Evolutionary conservation across 2,888 invertebrate species (phyloP), one percentile per base, ranked within the genome.

Genomic region (Biston betularia): DNA sequence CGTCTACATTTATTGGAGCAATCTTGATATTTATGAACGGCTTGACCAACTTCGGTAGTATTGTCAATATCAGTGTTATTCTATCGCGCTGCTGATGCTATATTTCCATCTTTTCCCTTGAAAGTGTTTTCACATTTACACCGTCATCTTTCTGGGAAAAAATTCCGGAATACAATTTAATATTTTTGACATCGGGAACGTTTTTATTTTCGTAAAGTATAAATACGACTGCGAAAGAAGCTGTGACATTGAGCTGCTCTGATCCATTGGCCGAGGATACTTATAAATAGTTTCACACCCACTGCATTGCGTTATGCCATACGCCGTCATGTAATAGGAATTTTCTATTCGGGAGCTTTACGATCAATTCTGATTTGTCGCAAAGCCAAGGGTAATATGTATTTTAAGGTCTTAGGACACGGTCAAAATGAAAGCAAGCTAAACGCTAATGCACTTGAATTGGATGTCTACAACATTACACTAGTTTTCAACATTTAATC

Each of bases 211-310:
- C 77, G 75, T 67, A 48, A 59, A 63, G 65, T 83, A 84, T 82
- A 86, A 86, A 89, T 89, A 88, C 71, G 75, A 68, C 72, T 71
- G 74, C 78, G 76, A 83, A 83, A 80, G 78, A 79, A 78, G 71
- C 79, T 76, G 80, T 92, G 92, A 90, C 92, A 92, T 91, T 92
- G 92, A 88, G 87, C 76, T 79, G 69, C 75, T 85, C 86, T 86
- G 86, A 87, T 87, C 76, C 76, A 79, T 80, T 80, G 71, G 73
- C 72, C 76, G 84, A 88, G 87, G 88, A 87, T 85, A 83, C 86
- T 83, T 92, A 92, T 91, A 89, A 90, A 89, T 91, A 90, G 83
- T 84, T 86, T 84, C 77, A 85, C 88, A 83, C 88, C 86, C 84
- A 88, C 89, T 77, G 74, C 79, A 77, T 79, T 73, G 68, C 70